Base-by-base conservation (phyloP, 1,140 invertebrate species). In the Leucophenga varia region DNA sequence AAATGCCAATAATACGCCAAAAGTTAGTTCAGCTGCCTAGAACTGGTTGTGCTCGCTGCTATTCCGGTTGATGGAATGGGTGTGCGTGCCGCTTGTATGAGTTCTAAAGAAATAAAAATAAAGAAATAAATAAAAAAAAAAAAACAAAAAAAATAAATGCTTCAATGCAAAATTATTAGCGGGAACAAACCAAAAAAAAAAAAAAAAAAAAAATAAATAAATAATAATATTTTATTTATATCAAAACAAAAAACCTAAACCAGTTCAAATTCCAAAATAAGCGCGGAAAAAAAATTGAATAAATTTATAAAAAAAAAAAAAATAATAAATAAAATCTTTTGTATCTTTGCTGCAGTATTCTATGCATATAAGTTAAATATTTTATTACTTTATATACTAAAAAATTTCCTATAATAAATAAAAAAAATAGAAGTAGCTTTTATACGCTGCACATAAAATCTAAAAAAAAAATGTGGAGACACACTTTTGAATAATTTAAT, bases 1-100 rank as follows among this genome's bases (percentile, higher is more conserved):
- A 38, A 44, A 45, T 49, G 57, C 52, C 7, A 51, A 21, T n/a
- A n/a, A n/a, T 1, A 50, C 47, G 35, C 49, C 60, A 9, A 68
- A 72, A 45, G 45, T 65, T n/a, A 54, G 61, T 17, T 49, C 65
- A 50, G 58, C 60, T 39, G 68, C 68, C 55, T 71, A 71, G 67
- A 71, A 71, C 64, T 71, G 67, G 67, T 53, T 71, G 50, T 71
- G 67, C 64, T 71, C 67, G 52, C 60, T 67, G 55, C 57, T 71
- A 47, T 71, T 67, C 57, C 67, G 67, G 55, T 54, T 71, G 57
- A 61, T 71, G 55, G 67, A 71, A 67, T 71, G 67, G 67, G 63
- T 71, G 38, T 71, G 67, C 52, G 67, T 71, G 55, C 67, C 67
- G 53, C 54, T 71, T 47, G 64, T 65, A 39, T 69, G 65, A 69